phyloP scores from a whole-genome alignment of 64 coral and sea anemone genomes.

The Catalaphyllia jardinei region DNA sequence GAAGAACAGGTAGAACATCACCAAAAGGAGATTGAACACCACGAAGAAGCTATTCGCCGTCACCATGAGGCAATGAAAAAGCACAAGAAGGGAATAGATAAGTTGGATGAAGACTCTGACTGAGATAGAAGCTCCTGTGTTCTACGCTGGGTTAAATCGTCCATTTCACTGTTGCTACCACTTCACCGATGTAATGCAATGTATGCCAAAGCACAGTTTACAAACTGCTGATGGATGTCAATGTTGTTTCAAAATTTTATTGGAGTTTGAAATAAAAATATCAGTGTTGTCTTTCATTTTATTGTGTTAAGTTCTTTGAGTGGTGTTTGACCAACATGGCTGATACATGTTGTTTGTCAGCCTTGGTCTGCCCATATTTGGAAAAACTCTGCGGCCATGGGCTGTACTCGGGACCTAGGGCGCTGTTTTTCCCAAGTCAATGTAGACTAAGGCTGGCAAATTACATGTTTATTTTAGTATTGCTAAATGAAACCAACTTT shows the following conservation, averaged over 20 bases:
- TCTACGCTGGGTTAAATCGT: neutral
- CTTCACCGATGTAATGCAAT: neutral
- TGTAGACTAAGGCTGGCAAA: too few relatives aligned
- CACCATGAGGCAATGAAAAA: constrained; percentile 52
- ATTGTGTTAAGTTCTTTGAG: neutral
- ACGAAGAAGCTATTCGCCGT: constrained; percentile 61
- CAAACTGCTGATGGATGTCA: neutral
- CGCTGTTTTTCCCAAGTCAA: neutral
- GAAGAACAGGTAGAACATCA: constrained; percentile 25
- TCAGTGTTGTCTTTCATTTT: neutral
- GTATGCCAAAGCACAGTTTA: neutral
- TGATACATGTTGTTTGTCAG: too few relatives aligned
- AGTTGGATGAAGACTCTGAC: constrained; percentile 4
- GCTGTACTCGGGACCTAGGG: too few relatives aligned
- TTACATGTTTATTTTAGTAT: too few relatives aligned
- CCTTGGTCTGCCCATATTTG: too few relatives aligned
- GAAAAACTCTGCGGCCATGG: too few relatives aligned
- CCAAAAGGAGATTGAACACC: constrained; percentile 67
- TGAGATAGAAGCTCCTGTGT: neutral
- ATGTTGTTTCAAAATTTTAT: neutral
- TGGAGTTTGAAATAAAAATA: neutral
- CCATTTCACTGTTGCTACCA: neutral
- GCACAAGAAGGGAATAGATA: constrained; percentile 45
- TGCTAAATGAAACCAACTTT: too few relatives aligned
- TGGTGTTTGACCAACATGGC: neutral